phyloP scores from a whole-genome alignment of 2,888 invertebrate genomes.

The Hirtodrosophila cameraria region DNA sequence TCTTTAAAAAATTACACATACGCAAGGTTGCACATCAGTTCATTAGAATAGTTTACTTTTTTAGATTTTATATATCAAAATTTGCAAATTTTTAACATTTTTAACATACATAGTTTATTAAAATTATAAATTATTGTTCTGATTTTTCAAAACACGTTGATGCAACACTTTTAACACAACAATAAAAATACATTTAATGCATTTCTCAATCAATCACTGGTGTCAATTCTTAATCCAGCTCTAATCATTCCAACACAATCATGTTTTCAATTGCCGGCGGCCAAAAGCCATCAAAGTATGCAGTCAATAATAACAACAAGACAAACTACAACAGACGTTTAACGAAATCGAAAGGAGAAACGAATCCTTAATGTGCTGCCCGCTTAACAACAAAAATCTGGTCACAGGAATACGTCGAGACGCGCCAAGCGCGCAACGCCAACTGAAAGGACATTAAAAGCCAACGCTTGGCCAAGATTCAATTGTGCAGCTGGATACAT shows the following conservation, averaged over 20 bases:
- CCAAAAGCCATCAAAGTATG: constrained; percentile 23
- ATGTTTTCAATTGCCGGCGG: constrained; percentile 39
- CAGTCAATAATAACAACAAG: constrained; percentile 18
- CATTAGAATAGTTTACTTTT: no score
- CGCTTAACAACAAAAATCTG: constrained; percentile 37
- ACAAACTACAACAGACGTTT: constrained; percentile 36
- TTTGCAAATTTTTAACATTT: no score
- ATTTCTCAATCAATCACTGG: constrained; percentile 26
- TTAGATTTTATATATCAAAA: no score
- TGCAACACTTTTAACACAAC: background rate
- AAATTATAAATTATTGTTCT: no score
- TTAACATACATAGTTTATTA: no score
- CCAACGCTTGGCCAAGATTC: constrained; percentile 67
- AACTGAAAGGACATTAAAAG: constrained; percentile 74
- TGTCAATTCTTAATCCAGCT: constrained; percentile 15
- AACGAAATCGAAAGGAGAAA: constrained; percentile 31
- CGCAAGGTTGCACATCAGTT: constrained; percentile 1
- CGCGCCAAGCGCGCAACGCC: constrained; percentile 82
- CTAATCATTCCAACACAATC: constrained; percentile 38
- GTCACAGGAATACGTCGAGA: constrained; percentile 64
- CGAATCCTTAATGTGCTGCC: constrained; percentile 35
- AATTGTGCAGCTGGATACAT: constrained; percentile 61
- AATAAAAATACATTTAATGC: constrained; percentile 12
- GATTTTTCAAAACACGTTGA: constrained; percentile 3
- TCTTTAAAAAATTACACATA: constrained; percentile 23